These are phyloP conservation scores for Cyrtonyx montezumae DNA, from an alignment of 2,113 vertebrate species.

Conservation along the genomic window DNA sequence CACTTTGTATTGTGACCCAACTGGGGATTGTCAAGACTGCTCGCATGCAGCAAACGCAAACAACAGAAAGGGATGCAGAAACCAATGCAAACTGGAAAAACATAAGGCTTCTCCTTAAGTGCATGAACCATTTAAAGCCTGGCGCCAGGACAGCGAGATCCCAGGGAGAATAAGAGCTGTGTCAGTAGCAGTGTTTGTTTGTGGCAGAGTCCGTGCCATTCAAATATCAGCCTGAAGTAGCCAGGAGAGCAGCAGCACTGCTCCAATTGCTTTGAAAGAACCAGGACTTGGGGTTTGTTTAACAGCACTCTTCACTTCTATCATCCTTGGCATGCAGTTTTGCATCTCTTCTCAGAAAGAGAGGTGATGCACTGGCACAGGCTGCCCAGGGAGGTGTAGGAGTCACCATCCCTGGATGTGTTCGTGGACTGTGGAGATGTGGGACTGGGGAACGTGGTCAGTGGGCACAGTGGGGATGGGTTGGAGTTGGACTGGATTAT, in stretches of 20 bases:
- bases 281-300: background rate
- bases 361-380: too few relatives aligned
- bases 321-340: background rate
- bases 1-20: background rate
- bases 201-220: background rate
- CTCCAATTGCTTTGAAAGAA: background rate
- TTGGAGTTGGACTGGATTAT: too few relatives aligned
- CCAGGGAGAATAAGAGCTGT: background rate
- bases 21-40: background rate
- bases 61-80: background rate
- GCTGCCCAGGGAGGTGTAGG: too few relatives aligned
- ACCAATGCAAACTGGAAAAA: rapidly evolving
- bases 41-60: background rate
- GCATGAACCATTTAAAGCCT: rapidly evolving
- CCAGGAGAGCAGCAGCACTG: background rate
- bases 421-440: too few relatives aligned
- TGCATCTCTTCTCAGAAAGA: background rate
- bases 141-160: background rate
- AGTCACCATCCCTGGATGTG: too few relatives aligned
- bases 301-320: background rate
- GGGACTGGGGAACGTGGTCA: too few relatives aligned
- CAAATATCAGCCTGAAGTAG: rapidly evolving
- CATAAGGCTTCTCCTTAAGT: background rate
- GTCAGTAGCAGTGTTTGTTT: background rate
- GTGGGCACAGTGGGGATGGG: too few relatives aligned